Evolutionary conservation across 2,797 vertebrate genomes (phyloP).

Genomic region (Enteromius radiatus): DNA sequence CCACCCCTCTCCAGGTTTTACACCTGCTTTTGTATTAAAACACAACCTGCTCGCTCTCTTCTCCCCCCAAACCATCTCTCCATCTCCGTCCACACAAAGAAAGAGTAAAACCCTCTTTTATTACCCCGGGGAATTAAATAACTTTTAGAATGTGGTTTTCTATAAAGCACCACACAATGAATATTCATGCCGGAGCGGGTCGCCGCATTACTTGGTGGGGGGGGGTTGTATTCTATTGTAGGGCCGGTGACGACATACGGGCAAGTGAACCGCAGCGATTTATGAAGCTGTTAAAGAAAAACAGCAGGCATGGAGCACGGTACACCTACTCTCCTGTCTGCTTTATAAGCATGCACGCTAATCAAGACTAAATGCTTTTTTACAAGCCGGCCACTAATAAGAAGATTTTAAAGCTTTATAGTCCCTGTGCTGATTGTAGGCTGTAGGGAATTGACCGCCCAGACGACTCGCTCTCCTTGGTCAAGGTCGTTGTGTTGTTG

Average conservation of each 20-base stretch:
- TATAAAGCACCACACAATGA: conserved; percentile 66
- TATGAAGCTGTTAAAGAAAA: conserved; percentile 72
- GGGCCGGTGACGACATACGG: conserved; percentile 26
- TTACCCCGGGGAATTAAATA: conserved; percentile 64
- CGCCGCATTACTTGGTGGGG: conserved; percentile 53
- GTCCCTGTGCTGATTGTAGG: conserved; percentile 62
- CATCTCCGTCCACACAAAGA: conserved; percentile 53
- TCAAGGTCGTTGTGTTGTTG: conserved; percentile 53
- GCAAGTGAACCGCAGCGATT: conserved; percentile 58
- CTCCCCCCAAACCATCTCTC: conserved; percentile 8
- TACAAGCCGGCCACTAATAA: conserved; percentile 86
- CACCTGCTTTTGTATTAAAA: conserved; percentile 56
- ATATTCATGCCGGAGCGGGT: conserved; percentile 62
- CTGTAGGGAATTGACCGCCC: conserved; percentile 46
- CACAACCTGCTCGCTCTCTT: neutral
- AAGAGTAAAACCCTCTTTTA: conserved; percentile 64
- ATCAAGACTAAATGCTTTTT: conserved; percentile 91
- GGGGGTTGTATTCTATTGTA: conserved; percentile 48
- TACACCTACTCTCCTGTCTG: conserved; percentile 62
- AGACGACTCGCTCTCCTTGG: conserved; percentile 53
- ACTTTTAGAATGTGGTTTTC: conserved; percentile 64
- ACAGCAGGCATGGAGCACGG: conserved; percentile 56
- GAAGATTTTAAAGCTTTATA: conserved; percentile 80
- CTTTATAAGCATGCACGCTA: conserved; percentile 84
- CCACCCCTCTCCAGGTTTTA: conserved; percentile 49